phyloP scores from a whole-genome alignment of 2,797 vertebrate species.

The Pristis pectinata region DNA sequence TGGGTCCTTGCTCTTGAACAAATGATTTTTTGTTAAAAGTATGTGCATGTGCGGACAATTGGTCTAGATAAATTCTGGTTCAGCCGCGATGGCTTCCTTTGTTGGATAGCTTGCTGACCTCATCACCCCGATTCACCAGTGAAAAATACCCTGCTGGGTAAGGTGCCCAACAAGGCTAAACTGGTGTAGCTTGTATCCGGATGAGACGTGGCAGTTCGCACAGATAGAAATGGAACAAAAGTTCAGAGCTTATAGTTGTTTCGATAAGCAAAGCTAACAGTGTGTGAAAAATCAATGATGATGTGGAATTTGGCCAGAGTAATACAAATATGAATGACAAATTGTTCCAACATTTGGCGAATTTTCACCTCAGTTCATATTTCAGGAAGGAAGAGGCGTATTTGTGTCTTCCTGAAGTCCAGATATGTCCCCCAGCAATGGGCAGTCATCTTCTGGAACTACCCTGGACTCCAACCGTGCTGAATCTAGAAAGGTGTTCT shows the following conservation, averaged over 20 bases:
- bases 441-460: not conserved
- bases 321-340: not conserved
- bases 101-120: not conserved
- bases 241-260: not conserved
- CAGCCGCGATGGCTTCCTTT: not conserved
- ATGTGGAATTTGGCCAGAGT: not conserved
- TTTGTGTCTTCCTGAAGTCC: not conserved
- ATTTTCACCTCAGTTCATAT: not conserved
- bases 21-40: not conserved
- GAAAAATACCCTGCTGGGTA: not conserved
- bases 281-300: not conserved
- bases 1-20: not conserved
- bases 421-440: not conserved
- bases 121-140: not conserved
- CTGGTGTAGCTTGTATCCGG: not conserved
- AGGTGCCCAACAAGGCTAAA: not conserved
- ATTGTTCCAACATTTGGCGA: no score
- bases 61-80: not conserved
- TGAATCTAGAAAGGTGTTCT: not conserved
- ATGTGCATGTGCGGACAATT: not conserved
- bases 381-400: not conserved
- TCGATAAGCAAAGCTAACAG: constrained; percentile 3
- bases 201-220: not conserved
- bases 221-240: not conserved
- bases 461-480: not conserved